A percentile compares a stretch with the other conserved stretches of the same genome.
These are phyloP conservation scores for Catharus ustulatus DNA, from an alignment of 2,797 vertebrate genomes.

Conservation along the genomic window DNA sequence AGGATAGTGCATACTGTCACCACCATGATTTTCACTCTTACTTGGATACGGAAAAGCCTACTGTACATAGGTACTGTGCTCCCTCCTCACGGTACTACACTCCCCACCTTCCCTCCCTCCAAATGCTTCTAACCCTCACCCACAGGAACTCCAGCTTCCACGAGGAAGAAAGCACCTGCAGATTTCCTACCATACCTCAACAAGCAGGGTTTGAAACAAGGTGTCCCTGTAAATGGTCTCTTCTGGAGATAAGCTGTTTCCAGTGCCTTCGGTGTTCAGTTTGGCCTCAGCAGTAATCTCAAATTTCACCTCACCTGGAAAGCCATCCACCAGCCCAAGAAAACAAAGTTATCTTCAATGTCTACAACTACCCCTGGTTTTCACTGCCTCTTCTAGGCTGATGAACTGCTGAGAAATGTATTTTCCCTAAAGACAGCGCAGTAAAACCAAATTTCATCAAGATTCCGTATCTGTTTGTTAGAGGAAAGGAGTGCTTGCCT, in stretches of 20 bases:
- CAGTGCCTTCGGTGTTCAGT: background rate
- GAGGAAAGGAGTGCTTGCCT: background rate
- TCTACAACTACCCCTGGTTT: background rate
- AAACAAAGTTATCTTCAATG: background rate
- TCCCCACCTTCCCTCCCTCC: background rate
- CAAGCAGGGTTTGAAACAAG: slow-evolving; percentile 50
- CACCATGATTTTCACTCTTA: background rate
- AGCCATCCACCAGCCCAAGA: background rate
- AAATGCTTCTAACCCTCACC: background rate
- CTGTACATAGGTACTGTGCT: background rate
- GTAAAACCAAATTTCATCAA: background rate
- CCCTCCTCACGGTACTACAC: background rate
- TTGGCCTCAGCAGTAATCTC: slow-evolving; percentile 62
- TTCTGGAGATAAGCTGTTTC: background rate
- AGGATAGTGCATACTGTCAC: background rate
- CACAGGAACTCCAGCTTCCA: background rate
- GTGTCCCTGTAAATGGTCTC: slow-evolving; percentile 65
- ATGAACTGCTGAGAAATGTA: background rate
- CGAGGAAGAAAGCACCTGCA: background rate
- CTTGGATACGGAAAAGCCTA: background rate
- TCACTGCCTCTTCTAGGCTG: background rate
- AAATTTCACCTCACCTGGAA: slow-evolving; percentile 72
- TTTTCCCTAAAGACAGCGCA: background rate
- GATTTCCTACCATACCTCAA: slow-evolving; percentile 66
- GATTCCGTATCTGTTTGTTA: fast-evolving